Evolutionary conservation across 2,888 invertebrate species (phyloP).

Genomic region (Achlya flavicornis): DNA sequence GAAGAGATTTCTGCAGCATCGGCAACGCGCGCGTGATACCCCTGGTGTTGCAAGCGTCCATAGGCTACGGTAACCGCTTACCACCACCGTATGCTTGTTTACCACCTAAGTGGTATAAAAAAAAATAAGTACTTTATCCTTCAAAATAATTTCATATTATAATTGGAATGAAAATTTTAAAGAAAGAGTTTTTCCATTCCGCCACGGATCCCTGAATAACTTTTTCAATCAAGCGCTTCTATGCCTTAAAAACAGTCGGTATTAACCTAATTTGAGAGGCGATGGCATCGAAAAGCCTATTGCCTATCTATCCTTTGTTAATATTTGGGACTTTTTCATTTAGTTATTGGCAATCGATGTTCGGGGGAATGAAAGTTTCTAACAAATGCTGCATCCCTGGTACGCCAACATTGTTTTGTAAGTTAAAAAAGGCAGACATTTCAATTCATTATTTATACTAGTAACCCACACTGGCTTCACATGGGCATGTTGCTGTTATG

Average conservation of each 20-base stretch:
- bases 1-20: too few relatives aligned
- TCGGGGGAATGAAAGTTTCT: constrained; percentile 8
- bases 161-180: background rate
- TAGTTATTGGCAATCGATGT: constrained; percentile 8
- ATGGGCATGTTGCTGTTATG: too few relatives aligned
- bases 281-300: constrained; percentile 36
- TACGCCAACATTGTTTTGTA: background rate
- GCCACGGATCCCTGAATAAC: constrained; percentile 47
- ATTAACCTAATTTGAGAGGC: constrained; percentile 55
- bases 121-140: too few relatives aligned
- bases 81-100: too few relatives aligned
- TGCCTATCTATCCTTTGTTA: constrained; percentile 33
- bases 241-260: constrained; percentile 50
- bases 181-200: constrained; percentile 11
- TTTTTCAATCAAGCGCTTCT: constrained; percentile 72
- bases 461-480: too few relatives aligned
- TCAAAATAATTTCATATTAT: too few relatives aligned
- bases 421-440: background rate
- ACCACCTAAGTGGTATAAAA: too few relatives aligned
- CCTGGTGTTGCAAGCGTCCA: too few relatives aligned
- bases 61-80: too few relatives aligned
- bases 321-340: constrained; percentile 24
- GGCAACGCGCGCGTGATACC: too few relatives aligned
- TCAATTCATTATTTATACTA: too few relatives aligned
- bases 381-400: background rate